Conservation (phyloP, 2,888 invertebrate genomes). For the Thymelicus sylvestris region DNA sequence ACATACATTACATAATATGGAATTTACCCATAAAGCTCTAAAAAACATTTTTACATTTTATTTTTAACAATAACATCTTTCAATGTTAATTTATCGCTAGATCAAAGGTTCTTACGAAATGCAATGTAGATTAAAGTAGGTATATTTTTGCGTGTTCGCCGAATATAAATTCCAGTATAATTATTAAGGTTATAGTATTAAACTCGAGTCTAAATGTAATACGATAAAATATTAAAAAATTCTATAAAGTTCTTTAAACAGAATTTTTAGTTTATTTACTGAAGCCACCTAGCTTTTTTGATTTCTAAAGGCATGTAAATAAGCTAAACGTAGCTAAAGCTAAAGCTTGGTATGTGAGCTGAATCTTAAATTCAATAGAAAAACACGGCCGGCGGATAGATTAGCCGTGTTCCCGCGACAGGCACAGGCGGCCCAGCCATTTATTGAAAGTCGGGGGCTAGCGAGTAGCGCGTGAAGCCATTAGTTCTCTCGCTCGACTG, state of each 20-base stretch:
- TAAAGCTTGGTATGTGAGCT: constrained; percentile 28
- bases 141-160: too few species aligned
- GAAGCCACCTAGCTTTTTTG: neutral
- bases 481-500: constrained; percentile 73
- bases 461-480: constrained; percentile 77
- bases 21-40: too few species aligned
- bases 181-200: too few species aligned
- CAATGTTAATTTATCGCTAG: neutral
- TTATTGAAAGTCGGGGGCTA: constrained; percentile 78
- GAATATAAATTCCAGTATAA: too few species aligned
- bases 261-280: too few species aligned
- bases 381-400: constrained; percentile 54
- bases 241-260: too few species aligned
- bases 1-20: too few species aligned
- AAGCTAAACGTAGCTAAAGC: constrained; percentile 22
- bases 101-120: too few species aligned
- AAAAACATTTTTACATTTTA: too few species aligned
- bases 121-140: too few species aligned
- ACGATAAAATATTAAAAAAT: too few species aligned
- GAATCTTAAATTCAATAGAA: constrained; percentile 40
- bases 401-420: constrained; percentile 60
- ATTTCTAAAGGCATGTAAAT: constrained; percentile 4
- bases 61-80: neutral
- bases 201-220: too few species aligned
- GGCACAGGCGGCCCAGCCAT: constrained; percentile 59